These are phyloP conservation scores for Nudaria mundana DNA, from an alignment of 2,888 invertebrate species.

Conservation along the genomic window DNA sequence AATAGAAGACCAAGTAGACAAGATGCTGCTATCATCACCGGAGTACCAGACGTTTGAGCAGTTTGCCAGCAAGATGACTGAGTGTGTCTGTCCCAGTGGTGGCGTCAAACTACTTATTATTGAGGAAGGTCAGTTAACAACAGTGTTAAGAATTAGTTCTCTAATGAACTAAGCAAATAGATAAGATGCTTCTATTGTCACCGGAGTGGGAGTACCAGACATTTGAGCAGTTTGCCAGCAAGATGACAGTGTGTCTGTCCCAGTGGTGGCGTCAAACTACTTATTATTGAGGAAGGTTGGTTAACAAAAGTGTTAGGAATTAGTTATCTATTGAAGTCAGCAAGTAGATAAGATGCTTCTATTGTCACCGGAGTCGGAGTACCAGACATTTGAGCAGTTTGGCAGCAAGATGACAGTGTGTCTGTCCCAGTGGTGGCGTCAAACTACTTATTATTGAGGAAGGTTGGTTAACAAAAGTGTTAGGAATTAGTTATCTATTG, in stretches of 20 bases:
- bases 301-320: too few species aligned
- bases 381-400: slow-evolving; percentile 57
- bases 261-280: slow-evolving; percentile 60
- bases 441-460: slow-evolving; percentile 67
- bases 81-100: slow-evolving; percentile 53
- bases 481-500: too few species aligned
- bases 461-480: too few species aligned
- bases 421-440: slow-evolving; percentile 53
- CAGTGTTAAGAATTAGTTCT: too few species aligned
- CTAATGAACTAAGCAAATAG: slow-evolving; percentile 31
- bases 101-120: slow-evolving; percentile 63
- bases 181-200: slow-evolving; percentile 51
- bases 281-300: slow-evolving; percentile 67
- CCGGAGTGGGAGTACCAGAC: slow-evolving; percentile 55
- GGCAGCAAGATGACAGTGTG: slow-evolving; percentile 56
- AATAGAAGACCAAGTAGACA: slow-evolving; percentile 49
- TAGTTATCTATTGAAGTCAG: too few species aligned
- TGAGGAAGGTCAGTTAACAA: slow-evolving; percentile 58
- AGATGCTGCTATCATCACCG: slow-evolving; percentile 55
- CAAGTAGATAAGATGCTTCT: slow-evolving; percentile 51
- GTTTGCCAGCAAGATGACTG: slow-evolving; percentile 57
- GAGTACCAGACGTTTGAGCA: slow-evolving; percentile 63
- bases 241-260: slow-evolving; percentile 57
- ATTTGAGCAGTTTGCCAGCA: slow-evolving; percentile 52
- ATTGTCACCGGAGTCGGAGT: slow-evolving; percentile 62